Evolutionary conservation across 2,797 vertebrate species (phyloP).

Genomic region (Chlorospingus semifuscus): DNA sequence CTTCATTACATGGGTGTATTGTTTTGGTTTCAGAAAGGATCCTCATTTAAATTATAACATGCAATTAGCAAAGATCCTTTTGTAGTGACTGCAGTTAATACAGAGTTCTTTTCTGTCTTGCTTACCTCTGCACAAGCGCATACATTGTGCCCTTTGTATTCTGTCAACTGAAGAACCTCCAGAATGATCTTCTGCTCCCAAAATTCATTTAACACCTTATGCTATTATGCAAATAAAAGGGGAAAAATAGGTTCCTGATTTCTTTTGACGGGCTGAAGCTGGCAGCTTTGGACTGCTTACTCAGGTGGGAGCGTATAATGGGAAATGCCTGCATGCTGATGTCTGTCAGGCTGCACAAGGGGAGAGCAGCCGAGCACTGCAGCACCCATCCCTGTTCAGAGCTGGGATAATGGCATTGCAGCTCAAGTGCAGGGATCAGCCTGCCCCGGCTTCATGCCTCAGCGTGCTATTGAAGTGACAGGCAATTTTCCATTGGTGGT

Average conservation of each 20-base stretch:
- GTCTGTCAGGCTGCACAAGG: neutral
- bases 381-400: neutral
- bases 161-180: neutral
- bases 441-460: neutral
- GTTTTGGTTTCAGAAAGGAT: neutral
- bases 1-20: neutral
- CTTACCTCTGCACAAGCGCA: neutral
- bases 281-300: neutral
- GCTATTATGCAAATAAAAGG: constrained; percentile 7
- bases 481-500: neutral
- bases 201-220: constrained; percentile 8
- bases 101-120: neutral
- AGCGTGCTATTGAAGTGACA: neutral
- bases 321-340: neutral
- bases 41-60: constrained; percentile 25
- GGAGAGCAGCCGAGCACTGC: neutral
- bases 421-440: constrained; percentile 3
- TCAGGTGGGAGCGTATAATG: rapidly evolving
- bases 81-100: constrained; percentile 4
- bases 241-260: neutral
- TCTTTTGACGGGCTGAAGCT: neutral
- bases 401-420: neutral
- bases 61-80: constrained; percentile 36
- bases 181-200: neutral
- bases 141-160: neutral